These are phyloP conservation scores for Dichetophora obliterata DNA, from an alignment of 2,888 invertebrate genomes.

Conservation along the genomic window DNA sequence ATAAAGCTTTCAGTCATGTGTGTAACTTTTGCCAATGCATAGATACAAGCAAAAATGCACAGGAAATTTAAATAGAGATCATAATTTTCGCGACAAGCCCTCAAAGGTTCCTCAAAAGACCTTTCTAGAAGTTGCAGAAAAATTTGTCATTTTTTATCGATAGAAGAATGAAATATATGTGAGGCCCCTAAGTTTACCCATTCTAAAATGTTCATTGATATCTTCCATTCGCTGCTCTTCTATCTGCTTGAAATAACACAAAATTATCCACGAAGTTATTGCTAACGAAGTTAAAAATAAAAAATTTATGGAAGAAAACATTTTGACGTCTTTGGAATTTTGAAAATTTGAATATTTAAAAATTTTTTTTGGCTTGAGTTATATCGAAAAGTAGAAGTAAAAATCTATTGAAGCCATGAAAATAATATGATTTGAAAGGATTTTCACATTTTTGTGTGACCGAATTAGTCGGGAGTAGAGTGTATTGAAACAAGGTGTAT, in stretches of 20 bases:
- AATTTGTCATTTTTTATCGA: background rate
- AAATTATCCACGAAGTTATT: slow-evolving; percentile 49
- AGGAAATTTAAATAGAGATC: slow-evolving; percentile 57
- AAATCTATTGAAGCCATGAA: background rate
- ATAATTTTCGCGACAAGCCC: slow-evolving; percentile 42
- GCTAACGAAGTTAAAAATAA: slow-evolving; percentile 50
- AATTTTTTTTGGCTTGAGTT: slow-evolving; percentile 27
- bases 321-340: slow-evolving; percentile 46
- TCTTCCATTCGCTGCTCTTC: slow-evolving; percentile 38
- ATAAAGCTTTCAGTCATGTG: slow-evolving; percentile 55
- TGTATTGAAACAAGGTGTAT: no score
- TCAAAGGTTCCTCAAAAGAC: slow-evolving; percentile 31
- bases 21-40: slow-evolving; percentile 55
- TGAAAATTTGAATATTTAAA: slow-evolving; percentile 34
- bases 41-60: slow-evolving; percentile 58
- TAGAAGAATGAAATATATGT: background rate
- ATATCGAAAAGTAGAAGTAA: background rate
- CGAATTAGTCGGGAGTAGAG: no score
- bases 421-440: background rate
- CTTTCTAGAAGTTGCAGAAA: background rate
- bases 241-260: slow-evolving; percentile 50
- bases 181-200: slow-evolving; percentile 5
- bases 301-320: slow-evolving; percentile 50
- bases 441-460: no score
- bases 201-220: slow-evolving; percentile 10